Base-by-base conservation (phyloP, 2,113 vertebrate genomes). In the Cariama cristata region DNA sequence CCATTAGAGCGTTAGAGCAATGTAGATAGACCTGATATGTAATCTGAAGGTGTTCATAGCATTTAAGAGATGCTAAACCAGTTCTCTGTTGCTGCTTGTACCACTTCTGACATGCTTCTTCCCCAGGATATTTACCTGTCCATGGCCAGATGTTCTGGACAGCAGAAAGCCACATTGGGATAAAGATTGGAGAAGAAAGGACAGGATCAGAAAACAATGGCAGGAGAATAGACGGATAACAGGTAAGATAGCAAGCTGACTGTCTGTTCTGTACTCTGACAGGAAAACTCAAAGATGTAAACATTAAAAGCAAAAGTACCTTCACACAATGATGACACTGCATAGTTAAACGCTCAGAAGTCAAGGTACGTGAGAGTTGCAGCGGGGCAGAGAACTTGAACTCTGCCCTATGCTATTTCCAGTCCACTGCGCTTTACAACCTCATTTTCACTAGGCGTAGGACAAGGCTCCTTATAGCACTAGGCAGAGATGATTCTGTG, bases 51-150 rank as follows among this genome's bases (percentile, higher is more conserved):
- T 91, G 72, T 59, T 91, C 8, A 73, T 33, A 71, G 35, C 22
- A 40, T 72, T 88, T 89, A 63, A 86, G 58, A 95, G 55, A 85
- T 79, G 53, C 62, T 75, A 92, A 75, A 44, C 16, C n/a, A 81
- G 30, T 60, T 84, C 59, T 68, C 30, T 77, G 53, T 45, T 82
- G 30, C 53, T 93, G 35, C 53, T 91, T 79, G 52, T 73, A 86
- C 49, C 19, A 74, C n/a, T 93, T 79, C 52, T 59, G 67, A 71
- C 45, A 68, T 74, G 79, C 52, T 88, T 74, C 68, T 77, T 27
- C 66, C 50, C 52, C 47, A 32, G 60, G 79, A 64, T 87, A 55
- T 96, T 97, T 97, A 98, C 97, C 97, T 98, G 97, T 96, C 91
- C 82, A 0, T 92, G 69, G 80, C 84, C 91, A 91, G 97, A 47